phyloP scores from a whole-genome alignment of 1,140 invertebrate genomes.

The Philotrypesis tridentata region DNA sequence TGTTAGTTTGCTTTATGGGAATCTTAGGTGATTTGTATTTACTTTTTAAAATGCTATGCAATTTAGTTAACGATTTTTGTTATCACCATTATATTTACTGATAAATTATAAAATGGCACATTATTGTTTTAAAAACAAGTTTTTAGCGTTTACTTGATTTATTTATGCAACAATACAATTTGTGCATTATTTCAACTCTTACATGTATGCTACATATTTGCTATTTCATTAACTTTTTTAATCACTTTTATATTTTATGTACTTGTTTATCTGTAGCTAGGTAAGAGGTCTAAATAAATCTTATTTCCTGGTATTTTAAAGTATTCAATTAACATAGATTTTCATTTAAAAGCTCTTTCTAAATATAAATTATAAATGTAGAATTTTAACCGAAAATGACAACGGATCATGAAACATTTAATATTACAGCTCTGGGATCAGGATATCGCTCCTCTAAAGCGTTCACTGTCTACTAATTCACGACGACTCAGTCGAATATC shows the following conservation, averaged over 20 bases:
- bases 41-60: background rate
- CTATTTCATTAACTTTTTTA: background rate
- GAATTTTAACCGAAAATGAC: background rate
- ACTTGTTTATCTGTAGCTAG: too few relatives aligned
- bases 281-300: background rate
- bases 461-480: conserved; percentile 82
- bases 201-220: background rate
- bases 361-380: background rate
- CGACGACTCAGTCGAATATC: conserved; percentile 87
- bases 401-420: conserved; percentile 43
- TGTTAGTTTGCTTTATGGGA: conserved; percentile 2
- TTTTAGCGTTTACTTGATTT: background rate
- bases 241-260: too few relatives aligned
- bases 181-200: background rate
- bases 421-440: conserved; percentile 86
- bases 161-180: background rate
- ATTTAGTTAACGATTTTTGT: background rate
- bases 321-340: background rate
- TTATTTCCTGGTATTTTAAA: background rate
- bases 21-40: conserved; percentile 6
- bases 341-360: background rate
- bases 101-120: background rate
- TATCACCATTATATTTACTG: background rate
- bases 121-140: background rate
- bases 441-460: conserved; percentile 88